These are phyloP conservation scores for Drosophila equinoxialis DNA, from an alignment of 1,140 invertebrate genomes.

Conservation along the genomic window DNA sequence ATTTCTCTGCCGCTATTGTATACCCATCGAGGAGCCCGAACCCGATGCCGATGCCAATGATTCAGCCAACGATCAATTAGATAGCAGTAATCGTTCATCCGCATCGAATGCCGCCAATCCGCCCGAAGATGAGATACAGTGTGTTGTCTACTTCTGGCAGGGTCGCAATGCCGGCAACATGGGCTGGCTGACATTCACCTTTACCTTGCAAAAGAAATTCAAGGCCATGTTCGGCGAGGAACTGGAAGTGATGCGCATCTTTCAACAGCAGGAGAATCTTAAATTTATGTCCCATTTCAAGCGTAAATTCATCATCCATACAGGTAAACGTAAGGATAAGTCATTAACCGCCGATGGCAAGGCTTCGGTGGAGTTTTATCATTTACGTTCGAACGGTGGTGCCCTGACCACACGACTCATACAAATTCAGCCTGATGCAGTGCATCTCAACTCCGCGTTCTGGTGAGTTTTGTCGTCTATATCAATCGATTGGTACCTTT, in stretches of 20 bases:
- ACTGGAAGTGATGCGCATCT: slow-evolving; percentile 97
- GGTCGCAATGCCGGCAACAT: slow-evolving; percentile 98
- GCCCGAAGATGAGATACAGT: slow-evolving; percentile 95
- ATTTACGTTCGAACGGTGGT: slow-evolving; percentile 97
- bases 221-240: slow-evolving; percentile 97
- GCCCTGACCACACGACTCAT: slow-evolving; percentile 96
- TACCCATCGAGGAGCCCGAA: slow-evolving; percentile 85
- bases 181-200: slow-evolving; percentile 99
- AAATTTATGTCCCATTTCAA: slow-evolving; percentile 99
- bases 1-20: slow-evolving; percentile 97
- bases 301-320: slow-evolving; percentile 96
- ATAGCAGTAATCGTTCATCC: not conserved
- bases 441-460: slow-evolving; percentile 91
- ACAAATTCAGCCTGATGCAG: slow-evolving; percentile 93
- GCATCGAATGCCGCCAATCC: not conserved
- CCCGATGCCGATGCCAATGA: slow-evolving; percentile 79
- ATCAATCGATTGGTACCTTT: not conserved
- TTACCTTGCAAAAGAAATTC: slow-evolving; percentile 98
- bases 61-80: not conserved
- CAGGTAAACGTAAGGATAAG: slow-evolving; percentile 91
- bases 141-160: slow-evolving; percentile 99
- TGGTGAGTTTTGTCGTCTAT: slow-evolving; percentile 85
- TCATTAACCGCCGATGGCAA: slow-evolving; percentile 84
- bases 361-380: slow-evolving; percentile 94
- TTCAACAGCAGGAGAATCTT: slow-evolving; percentile 99